A percentile compares a stretch with the other conserved stretches of the same genome.
phyloP scores from a whole-genome alignment of 2,113 vertebrate genomes.

The Panthera tigris region DNA sequence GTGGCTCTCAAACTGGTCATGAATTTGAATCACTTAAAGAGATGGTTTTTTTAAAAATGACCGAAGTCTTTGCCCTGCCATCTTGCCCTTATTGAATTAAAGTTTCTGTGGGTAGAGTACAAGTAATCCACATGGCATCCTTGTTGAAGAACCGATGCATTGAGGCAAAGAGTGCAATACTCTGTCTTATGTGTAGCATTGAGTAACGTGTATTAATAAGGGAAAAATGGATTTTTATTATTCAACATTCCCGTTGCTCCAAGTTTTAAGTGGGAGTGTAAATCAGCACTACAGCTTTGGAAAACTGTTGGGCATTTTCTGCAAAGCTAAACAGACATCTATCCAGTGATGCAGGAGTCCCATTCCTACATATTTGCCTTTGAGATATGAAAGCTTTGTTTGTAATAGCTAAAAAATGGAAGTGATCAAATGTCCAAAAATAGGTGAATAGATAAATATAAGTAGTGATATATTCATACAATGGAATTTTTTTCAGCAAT shows the following conservation, averaged over 20 bases:
- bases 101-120: background rate
- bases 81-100: background rate
- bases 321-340: background rate
- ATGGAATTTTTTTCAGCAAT: background rate
- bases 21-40: slow-evolving; percentile 16
- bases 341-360: background rate
- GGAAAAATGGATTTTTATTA: background rate
- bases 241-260: background rate
- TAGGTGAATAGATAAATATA: background rate
- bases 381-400: slow-evolving; percentile 23
- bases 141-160: background rate
- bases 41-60: background rate
- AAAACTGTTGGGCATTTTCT: background rate
- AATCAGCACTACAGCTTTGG: background rate
- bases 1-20: background rate
- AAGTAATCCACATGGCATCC: background rate
- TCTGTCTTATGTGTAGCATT: background rate
- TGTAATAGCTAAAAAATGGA: background rate
- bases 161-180: background rate
- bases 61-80: background rate
- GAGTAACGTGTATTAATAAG: background rate
- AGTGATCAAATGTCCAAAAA: slow-evolving; percentile 1
- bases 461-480: background rate
- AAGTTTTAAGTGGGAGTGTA: background rate
- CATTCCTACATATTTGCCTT: background rate